Evolutionary conservation across 2,888 invertebrate genomes (phyloP), one percentile per base, ranked within the genome.

Genomic region (Drosophila paracracens): DNA sequence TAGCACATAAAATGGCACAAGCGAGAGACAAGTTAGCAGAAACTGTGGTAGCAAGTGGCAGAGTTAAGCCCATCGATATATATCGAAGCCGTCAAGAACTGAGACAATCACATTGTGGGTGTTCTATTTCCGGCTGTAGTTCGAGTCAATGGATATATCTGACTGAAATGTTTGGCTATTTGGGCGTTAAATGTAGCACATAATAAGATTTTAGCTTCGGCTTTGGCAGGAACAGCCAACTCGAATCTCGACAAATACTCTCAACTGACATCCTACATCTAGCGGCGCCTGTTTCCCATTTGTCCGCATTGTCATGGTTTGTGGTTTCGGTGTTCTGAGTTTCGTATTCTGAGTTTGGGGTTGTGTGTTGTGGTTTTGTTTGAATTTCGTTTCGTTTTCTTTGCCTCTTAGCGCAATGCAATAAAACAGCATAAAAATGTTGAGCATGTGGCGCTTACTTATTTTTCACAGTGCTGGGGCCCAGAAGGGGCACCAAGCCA

Each of bases 361-460:
- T 16, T 46, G 25, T 25, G 46, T 25, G 46, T 25, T 46, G 46
- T 59, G 69, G 43, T 52, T 58, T 80, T 54, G 33, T 52, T 73
- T 68, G 50, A 54, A 35, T 65, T 70, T 76, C 56, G 66, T 53
- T 71, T 76, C 59, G 66, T 54, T 75, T 76, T 52, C 70, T 67
- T 74, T 77, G 87, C 75, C 82, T 89, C 76, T 89, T 70, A 83
- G 75, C 72, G 75, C 76, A 87, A 59, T 84, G 85, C 84, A 86
- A 86, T 86, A 86, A 86, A 86, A 89, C 82, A 81, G 88, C 89
- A 86, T 89, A 81, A 79, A 84, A 89, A 83, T 89, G 85, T 83
- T 87, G 84, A 75, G 80, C 85, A 86, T 86, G 85, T 83, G 85
- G 84, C 69, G 66, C 73, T 89, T 89, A 86, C 89, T 81, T 86